phyloP scores from a whole-genome alignment of 2,797 vertebrate genomes.

The Pelodytes ibericus region DNA sequence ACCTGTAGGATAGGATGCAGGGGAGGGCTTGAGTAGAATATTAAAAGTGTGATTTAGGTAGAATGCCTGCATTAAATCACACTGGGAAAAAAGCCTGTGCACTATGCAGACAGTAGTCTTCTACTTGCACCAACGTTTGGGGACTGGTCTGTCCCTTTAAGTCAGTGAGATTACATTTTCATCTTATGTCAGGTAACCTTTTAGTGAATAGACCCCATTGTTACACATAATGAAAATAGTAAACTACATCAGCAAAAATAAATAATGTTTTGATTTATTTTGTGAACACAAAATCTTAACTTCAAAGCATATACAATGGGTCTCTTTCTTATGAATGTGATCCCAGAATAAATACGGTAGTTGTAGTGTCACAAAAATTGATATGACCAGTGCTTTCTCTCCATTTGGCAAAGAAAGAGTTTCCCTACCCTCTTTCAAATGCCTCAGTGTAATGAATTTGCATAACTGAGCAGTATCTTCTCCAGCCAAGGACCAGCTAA shows the following conservation, averaged over 20 bases:
- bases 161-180: too few relatives aligned
- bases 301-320: neutral
- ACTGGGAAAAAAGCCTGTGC: too few relatives aligned
- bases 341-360: neutral
- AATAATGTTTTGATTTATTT: neutral
- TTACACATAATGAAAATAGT: too few relatives aligned
- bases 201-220: too few relatives aligned
- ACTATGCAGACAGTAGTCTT: too few relatives aligned
- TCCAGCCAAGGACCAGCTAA: slow-evolving; percentile 26
- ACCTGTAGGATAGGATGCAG: too few relatives aligned
- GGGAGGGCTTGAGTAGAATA: too few relatives aligned
- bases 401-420: slow-evolving; percentile 1
- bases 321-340: neutral
- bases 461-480: slow-evolving; percentile 20
- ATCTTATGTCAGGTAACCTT: too few relatives aligned
- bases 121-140: too few relatives aligned
- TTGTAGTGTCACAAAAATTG: neutral
- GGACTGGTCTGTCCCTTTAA: too few relatives aligned
- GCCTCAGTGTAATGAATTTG: slow-evolving; percentile 6
- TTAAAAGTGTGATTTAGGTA: too few relatives aligned
- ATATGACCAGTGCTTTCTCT: neutral
- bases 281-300: neutral
- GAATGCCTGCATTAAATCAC: too few relatives aligned
- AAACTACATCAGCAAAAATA: neutral
- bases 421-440: slow-evolving; percentile 6